phyloP scores from a whole-genome alignment of 1,140 invertebrate genomes.

The Geopemphigus sp. region DNA sequence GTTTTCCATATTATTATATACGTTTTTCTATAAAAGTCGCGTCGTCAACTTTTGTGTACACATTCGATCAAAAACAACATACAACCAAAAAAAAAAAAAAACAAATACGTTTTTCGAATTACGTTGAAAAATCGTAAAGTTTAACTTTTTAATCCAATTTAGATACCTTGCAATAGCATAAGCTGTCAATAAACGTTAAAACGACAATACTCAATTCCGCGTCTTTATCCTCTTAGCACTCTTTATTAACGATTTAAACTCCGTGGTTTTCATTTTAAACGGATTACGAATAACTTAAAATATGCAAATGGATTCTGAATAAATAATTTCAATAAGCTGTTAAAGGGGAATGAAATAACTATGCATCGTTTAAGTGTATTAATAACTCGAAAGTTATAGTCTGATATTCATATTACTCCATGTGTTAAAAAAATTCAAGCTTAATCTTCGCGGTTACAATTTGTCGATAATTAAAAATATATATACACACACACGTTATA shows the following conservation, averaged over 20 bases:
- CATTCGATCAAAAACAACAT: background rate
- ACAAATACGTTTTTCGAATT: background rate
- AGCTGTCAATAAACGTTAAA: constrained; percentile 4
- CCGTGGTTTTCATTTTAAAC: constrained; percentile 11
- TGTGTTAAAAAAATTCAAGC: too few relatives aligned
- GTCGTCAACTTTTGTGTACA: background rate
- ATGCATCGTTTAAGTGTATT: background rate
- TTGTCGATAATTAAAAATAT: background rate
- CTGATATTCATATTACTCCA: background rate
- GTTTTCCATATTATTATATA: background rate
- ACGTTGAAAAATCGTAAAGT: background rate
- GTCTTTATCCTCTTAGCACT: background rate
- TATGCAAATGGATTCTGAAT: constrained; percentile 24
- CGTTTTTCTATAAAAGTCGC: background rate
- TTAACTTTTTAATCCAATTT: constrained; percentile 4
- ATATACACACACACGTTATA: too few relatives aligned
- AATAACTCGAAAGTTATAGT: background rate
- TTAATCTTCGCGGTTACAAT: too few relatives aligned
- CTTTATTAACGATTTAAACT: background rate
- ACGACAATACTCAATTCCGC: background rate
- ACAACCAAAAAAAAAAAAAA: background rate
- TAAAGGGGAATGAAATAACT: background rate
- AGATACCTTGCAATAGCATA: background rate
- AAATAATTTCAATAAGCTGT: constrained; percentile 27
- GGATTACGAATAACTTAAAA: constrained; percentile 9